A percentile compares a stretch with the other conserved stretches of the same genome.
phyloP scores from a whole-genome alignment of 2,113 vertebrate genomes.

The Pygathrix nemaeus region DNA sequence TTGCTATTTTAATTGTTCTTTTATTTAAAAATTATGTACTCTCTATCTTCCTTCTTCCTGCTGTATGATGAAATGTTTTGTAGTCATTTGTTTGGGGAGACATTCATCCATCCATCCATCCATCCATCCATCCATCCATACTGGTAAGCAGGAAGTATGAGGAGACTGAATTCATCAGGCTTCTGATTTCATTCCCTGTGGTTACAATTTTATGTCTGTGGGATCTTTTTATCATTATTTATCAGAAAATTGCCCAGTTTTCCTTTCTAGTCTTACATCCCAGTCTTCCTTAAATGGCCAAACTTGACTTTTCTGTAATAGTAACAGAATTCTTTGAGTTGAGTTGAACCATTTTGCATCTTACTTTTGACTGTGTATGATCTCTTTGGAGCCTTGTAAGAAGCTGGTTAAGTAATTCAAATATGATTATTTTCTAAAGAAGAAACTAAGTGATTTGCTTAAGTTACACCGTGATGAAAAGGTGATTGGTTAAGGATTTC shows the following conservation, averaged over 20 bases:
- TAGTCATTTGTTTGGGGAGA: not conserved
- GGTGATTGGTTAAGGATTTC: not conserved
- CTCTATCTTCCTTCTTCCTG: not conserved
- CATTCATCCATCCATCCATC: not conserved
- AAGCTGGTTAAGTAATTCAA: not conserved
- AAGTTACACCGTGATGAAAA: not conserved
- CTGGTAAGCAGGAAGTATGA: too few relatives aligned
- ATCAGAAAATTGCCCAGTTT: not conserved
- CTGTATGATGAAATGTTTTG: not conserved
- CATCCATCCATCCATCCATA: too few relatives aligned
- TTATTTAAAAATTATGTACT: not conserved
- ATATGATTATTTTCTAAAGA: not conserved
- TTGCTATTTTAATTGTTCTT: not conserved
- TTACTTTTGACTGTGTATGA: not conserved
- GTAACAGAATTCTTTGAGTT: not conserved
- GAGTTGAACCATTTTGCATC: constrained; percentile 1
- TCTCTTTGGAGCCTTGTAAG: not conserved
- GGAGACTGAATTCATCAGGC: not conserved
- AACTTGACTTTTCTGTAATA: not conserved
- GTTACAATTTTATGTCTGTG: not conserved
- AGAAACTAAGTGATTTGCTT: not conserved
- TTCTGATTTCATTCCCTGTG: not conserved
- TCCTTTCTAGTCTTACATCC: not conserved
- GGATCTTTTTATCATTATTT: not conserved
- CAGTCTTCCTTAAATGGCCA: not conserved